Base-by-base conservation (phyloP, 2,797 vertebrate genomes). In the Pipistrellus pygmaeus region DNA sequence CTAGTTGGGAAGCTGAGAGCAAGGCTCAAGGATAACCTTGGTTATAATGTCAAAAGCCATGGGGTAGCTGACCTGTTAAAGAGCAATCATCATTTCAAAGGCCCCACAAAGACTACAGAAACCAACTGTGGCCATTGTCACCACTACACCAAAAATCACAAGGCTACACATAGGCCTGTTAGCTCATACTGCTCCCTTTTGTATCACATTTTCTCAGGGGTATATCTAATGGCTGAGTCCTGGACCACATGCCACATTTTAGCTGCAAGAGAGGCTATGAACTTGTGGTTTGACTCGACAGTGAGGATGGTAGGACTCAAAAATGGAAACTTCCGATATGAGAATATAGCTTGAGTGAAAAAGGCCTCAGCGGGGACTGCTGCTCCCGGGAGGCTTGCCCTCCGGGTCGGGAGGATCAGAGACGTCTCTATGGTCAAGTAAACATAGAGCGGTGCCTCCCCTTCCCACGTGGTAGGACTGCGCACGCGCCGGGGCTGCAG, bases 361-460 rank as follows among this genome's bases (percentile, higher is more conserved):
- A 41, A 41, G 69, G 72, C 57, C 35, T 44, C 51, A 21, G 35
- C 11, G 0, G n/a, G 30, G 90, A 11, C 62, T 6, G 25, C 15
- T 0, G 3, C 6, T n/a, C 32, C 71, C 17, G 8, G 8, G 6
- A 11, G 4, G 1, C 25, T 0, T 4, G 27, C 35, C 0, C 0
- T 1, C 21, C 0, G 35, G 21, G 10, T 51, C 10, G 1, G 5
- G 60, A 21, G 71, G 44, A 75, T 68, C 85, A 18, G 10, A 13
- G 15, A 41, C 80, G 0, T 78, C 96, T 97, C 96, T 91, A 96
- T 96, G 95, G 8, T 96, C 80, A n/a, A 69, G 17, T 21, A 27
- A 60, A 9, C 51, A 1, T 46, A 90, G 71, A 92, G 93, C 6
- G 20, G 38, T 0, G 25, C 81, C 14, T 41, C 72, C 44, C 23